These are phyloP conservation scores for Phengaris arion DNA, from an alignment of 2,888 invertebrate species.

Conservation along the genomic window DNA sequence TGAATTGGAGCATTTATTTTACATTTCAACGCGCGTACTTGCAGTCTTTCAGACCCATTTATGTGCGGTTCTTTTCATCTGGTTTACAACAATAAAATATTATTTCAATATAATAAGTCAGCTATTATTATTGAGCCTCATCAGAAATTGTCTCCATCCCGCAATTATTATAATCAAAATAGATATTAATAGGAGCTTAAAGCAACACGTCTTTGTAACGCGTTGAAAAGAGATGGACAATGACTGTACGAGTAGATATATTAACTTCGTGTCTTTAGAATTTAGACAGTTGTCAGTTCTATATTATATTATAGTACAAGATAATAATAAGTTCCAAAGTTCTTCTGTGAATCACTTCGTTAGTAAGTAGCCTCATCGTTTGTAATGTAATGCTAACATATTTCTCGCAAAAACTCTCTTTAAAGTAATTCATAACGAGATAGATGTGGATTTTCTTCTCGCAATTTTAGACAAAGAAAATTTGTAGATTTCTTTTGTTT, in stretches of 20 bases:
- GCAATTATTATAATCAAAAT: too few species aligned
- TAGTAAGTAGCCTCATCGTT: conserved; percentile 60
- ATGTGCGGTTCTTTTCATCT: not conserved
- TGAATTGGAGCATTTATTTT: conserved; percentile 27
- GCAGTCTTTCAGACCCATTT: conserved; percentile 6
- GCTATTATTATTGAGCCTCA: too few species aligned
- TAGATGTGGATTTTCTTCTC: conserved; percentile 45
- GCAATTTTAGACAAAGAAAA: conserved; percentile 37
- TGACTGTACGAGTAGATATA: too few species aligned
- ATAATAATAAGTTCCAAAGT: conserved; percentile 34
- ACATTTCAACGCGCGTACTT: conserved; percentile 9
- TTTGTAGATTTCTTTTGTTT: conserved; percentile 40
- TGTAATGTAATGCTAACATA: conserved; percentile 63
- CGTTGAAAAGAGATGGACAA: too few species aligned
- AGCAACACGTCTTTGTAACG: too few species aligned
- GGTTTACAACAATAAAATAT: not conserved
- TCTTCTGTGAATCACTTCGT: conserved; percentile 67
- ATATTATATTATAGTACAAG: not conserved
- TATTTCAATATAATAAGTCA: not conserved
- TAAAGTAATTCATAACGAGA: conserved; percentile 60
- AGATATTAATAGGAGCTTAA: too few species aligned
- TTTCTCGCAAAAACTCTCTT: conserved; percentile 56
- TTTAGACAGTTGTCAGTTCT: too few species aligned
- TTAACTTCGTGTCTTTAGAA: too few species aligned
- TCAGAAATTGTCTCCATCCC: too few species aligned